Evolutionary conservation across 2,113 vertebrate genomes (phyloP).

Genomic region (Tragelaphus buxtoni): DNA sequence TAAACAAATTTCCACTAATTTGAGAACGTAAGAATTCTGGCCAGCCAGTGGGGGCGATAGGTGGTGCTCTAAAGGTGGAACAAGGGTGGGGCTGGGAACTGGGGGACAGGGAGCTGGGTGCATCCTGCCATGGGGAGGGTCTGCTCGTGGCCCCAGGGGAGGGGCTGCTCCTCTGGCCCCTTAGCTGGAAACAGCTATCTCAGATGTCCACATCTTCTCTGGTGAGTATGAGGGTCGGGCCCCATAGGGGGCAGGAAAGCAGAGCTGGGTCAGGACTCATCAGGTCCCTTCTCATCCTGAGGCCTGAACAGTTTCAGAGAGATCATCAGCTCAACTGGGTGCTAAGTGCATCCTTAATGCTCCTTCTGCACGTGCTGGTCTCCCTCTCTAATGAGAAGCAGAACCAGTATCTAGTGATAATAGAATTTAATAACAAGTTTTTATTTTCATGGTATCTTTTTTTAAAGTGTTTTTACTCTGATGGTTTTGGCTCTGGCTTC

Average conservation of each 20-base stretch:
- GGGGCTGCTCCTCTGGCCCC: not conserved
- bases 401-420: not conserved
- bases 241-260: not conserved
- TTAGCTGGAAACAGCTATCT: not conserved
- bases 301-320: not conserved
- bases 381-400: not conserved
- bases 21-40: not conserved
- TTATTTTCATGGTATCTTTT: not conserved
- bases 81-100: not conserved
- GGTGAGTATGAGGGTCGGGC: fast-evolving
- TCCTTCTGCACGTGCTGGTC: not conserved
- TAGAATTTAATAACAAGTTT: not conserved
- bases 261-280: not conserved
- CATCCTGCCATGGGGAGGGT: not conserved
- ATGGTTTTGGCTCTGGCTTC: not conserved
- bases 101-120: not conserved
- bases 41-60: not conserved
- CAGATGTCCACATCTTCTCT: not conserved
- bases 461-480: not conserved
- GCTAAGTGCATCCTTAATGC: not conserved
- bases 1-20: not conserved
- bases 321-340: not conserved
- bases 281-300: not conserved
- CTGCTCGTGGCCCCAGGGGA: not conserved
- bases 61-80: not conserved